A percentile compares a stretch with the other conserved stretches of the same genome.
These are phyloP conservation scores for Himalopsyche phryganea DNA, from an alignment of 1,140 invertebrate genomes.

Conservation along the genomic window DNA sequence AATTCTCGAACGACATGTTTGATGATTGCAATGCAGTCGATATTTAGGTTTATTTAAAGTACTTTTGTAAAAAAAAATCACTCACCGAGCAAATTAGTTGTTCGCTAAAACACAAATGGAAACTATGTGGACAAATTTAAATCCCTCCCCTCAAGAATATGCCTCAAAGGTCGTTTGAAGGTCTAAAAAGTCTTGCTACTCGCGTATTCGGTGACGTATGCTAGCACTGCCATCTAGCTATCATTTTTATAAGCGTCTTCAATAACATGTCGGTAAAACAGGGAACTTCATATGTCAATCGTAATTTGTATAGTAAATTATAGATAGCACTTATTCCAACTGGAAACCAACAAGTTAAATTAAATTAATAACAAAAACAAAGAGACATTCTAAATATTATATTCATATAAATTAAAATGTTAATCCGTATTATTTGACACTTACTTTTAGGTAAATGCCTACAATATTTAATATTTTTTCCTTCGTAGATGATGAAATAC, in stretches of 20 bases:
- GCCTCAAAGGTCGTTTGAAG: conserved; percentile 21
- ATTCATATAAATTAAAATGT: too few species aligned
- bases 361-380: too few species aligned
- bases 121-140: conserved; percentile 17
- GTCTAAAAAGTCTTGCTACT: conserved; percentile 8
- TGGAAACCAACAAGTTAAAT: too few species aligned
- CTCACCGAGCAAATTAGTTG: conserved; percentile 17
- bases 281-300: neutral
- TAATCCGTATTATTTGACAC: too few species aligned
- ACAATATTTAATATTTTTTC: too few species aligned
- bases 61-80: conserved; percentile 3
- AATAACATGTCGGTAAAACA: conserved; percentile 8
- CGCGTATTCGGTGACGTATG: too few species aligned
- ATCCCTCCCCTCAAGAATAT: neutral
- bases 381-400: too few species aligned
- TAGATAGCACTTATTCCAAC: too few species aligned
- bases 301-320: too few species aligned
- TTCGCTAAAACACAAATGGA: conserved; percentile 19
- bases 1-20: too few species aligned
- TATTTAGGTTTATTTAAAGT: conserved; percentile 1
- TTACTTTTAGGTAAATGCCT: too few species aligned
- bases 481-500: too few species aligned
- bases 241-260: neutral
- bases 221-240: neutral
- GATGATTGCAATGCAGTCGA: neutral